These are phyloP conservation scores for Trochalopteron elliotii DNA, from an alignment of 2,113 vertebrate genomes.

Conservation along the genomic window DNA sequence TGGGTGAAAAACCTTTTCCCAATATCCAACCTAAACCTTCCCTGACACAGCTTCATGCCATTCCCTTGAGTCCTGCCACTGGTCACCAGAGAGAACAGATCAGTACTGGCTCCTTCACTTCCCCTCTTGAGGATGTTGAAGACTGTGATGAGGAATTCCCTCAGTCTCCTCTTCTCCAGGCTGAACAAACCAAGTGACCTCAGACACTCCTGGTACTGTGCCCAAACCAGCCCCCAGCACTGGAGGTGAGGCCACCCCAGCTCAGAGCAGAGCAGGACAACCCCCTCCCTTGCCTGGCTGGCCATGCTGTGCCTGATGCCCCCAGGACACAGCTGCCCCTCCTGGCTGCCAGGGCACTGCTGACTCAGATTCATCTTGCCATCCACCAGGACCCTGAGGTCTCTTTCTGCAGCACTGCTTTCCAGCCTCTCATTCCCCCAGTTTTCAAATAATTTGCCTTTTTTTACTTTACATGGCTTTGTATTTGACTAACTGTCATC, in stretches of 20 bases:
- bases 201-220: too few species aligned
- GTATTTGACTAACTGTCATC: neutral
- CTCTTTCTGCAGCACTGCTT: rapidly evolving
- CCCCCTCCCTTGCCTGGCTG: rapidly evolving
- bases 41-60: neutral
- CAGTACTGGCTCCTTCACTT: neutral
- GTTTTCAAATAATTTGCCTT: neutral
- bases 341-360: neutral
- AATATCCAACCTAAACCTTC: neutral
- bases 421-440: neutral
- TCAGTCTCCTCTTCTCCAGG: neutral
- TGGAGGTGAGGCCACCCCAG: rapidly evolving
- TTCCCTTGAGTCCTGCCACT: neutral
- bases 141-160: neutral
- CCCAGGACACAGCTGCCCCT: rapidly evolving
- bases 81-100: neutral
- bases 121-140: neutral
- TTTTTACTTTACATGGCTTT: neutral
- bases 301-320: rapidly evolving
- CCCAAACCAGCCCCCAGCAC: neutral
- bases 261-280: neutral
- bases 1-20: neutral
- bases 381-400: rapidly evolving
- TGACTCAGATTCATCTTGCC: neutral
- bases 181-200: neutral